Percentiles rank a stretch among this genome's conserved stretches.
Evolutionary conservation across 2,113 vertebrate species (phyloP).

Genomic region (Sylvia atricapilla): DNA sequence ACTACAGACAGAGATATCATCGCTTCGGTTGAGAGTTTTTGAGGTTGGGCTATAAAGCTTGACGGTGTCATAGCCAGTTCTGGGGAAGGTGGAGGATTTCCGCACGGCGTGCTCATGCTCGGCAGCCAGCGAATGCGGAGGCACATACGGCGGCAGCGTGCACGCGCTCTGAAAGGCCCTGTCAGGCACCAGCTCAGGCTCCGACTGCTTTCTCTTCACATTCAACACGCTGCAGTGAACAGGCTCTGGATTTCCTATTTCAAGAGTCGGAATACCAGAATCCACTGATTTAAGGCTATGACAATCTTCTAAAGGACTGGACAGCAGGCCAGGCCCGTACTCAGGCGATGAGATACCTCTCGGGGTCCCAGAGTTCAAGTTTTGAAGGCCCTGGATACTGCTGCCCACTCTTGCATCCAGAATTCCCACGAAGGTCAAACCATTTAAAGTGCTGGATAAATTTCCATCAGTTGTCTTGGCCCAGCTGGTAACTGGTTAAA

Average conservation of each 20-base stretch:
- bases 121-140: slow-evolving; percentile 55
- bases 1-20: slow-evolving; percentile 86
- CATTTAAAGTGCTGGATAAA: slow-evolving; percentile 64
- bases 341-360: slow-evolving; percentile 45
- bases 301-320: slow-evolving; percentile 69
- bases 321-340: slow-evolving; percentile 50
- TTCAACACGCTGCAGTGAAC: slow-evolving; percentile 67
- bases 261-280: slow-evolving; percentile 91
- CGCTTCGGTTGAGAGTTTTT: slow-evolving; percentile 77
- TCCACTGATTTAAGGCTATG: slow-evolving; percentile 86
- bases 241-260: slow-evolving; percentile 86
- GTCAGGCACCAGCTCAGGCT: slow-evolving; percentile 50
- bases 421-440: slow-evolving; percentile 63
- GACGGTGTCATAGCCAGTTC: slow-evolving; percentile 79
- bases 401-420: slow-evolving; percentile 34
- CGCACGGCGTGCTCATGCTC: slow-evolving; percentile 69
- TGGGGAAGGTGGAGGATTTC: slow-evolving; percentile 87
- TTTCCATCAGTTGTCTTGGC: slow-evolving; percentile 70
- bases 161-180: slow-evolving; percentile 67
- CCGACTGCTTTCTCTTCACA: slow-evolving; percentile 51
- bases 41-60: slow-evolving; percentile 78
- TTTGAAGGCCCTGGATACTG: slow-evolving; percentile 42
- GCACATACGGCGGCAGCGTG: slow-evolving; percentile 23
- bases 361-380: background rate
- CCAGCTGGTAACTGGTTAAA: slow-evolving; percentile 59